phyloP scores from a whole-genome alignment of 2,888 invertebrate species.

The Hirtodrosophila confusa region DNA sequence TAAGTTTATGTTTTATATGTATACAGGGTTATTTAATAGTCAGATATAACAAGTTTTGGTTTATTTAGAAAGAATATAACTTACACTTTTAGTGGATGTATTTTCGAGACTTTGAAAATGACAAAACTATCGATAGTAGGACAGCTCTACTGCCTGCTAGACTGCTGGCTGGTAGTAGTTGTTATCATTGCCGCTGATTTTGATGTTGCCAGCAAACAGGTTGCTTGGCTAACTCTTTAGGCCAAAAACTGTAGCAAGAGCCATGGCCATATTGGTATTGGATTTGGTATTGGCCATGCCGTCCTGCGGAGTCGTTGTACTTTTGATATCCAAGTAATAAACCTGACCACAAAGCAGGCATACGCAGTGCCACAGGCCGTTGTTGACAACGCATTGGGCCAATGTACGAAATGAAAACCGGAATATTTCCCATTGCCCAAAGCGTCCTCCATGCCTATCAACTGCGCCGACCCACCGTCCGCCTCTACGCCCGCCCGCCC shows the following conservation, averaged over 20 bases:
- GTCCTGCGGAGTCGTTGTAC: constrained; percentile 77
- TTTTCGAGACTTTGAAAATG: too few species aligned
- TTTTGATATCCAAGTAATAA: constrained; percentile 71
- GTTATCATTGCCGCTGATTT: constrained; percentile 52
- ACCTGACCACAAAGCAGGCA: constrained; percentile 45
- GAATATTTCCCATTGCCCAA: constrained; percentile 54
- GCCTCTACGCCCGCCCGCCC: not conserved
- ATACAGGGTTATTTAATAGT: too few species aligned
- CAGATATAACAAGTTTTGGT: too few species aligned
- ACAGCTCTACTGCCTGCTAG: not conserved
- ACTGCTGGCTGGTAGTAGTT: constrained; percentile 11
- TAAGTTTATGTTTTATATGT: too few species aligned
- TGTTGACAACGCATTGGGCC: constrained; percentile 61
- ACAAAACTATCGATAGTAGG: too few species aligned
- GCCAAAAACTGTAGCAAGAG: constrained; percentile 74
- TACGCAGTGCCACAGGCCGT: constrained; percentile 7
- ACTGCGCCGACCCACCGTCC: not conserved
- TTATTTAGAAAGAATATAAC: too few species aligned
- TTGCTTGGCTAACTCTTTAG: constrained; percentile 60
- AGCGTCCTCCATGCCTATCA: constrained; percentile 27
- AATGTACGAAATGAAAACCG: constrained; percentile 68
- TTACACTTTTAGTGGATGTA: too few species aligned
- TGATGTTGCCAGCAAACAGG: constrained; percentile 46
- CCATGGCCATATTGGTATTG: constrained; percentile 17
- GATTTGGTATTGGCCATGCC: constrained; percentile 26